phyloP scores from a whole-genome alignment of 2,113 vertebrate species.

The Neomonachus schauinslandi region DNA sequence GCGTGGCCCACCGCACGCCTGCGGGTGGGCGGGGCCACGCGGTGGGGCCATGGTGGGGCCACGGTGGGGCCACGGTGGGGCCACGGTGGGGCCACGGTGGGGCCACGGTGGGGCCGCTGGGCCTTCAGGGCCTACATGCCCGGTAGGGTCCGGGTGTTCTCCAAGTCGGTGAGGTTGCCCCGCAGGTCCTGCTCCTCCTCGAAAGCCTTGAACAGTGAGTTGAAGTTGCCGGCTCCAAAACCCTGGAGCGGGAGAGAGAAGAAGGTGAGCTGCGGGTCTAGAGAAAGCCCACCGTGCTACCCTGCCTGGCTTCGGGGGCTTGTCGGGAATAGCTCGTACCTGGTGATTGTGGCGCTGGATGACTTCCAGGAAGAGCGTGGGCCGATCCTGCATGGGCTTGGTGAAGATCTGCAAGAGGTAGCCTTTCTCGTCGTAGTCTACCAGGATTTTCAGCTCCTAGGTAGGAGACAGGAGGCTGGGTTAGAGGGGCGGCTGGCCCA shows the following conservation, averaged over 20 bases:
- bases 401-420: conserved; percentile 99
- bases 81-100: not conserved
- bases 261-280: fast-evolving
- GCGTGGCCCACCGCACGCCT: not conserved
- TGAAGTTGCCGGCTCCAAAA: conserved; percentile 98
- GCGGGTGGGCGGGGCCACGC: not conserved
- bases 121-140: not conserved
- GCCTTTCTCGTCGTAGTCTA: conserved; percentile 96
- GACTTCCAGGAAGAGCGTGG: conserved; percentile 96
- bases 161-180: conserved; percentile 93
- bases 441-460: conserved; percentile 95
- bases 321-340: conserved; percentile 79
- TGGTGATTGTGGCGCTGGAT: conserved; percentile 98
- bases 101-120: not conserved
- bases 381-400: conserved; percentile 97
- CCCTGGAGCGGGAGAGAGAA: conserved; percentile 85
- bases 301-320: not conserved
- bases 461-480: not conserved
- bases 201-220: conserved; percentile 96
- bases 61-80: not conserved
- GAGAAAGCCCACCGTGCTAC: not conserved
- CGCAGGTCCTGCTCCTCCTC: conserved; percentile 93
- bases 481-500: not conserved
- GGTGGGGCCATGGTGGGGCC: fast-evolving
- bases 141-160: conserved; percentile 80